Conservation (phyloP, 2,888 invertebrate genomes). For the Ferrisia virgata region DNA sequence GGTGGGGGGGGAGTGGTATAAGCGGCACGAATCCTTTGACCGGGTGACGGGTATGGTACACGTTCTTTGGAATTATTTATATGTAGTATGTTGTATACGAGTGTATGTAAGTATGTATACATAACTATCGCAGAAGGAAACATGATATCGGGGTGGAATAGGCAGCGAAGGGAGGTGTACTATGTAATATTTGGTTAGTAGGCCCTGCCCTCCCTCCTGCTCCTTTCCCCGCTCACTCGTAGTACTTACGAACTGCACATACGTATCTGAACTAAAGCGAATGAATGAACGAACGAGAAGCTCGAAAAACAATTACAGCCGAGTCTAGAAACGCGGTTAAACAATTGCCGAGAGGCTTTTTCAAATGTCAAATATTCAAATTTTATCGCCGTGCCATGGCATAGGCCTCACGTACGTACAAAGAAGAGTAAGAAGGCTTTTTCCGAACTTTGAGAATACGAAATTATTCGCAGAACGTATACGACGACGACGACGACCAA, state of each 20-base stretch:
- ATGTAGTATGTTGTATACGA: too few species aligned
- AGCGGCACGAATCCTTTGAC: constrained; percentile 30
- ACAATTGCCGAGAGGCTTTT: constrained; percentile 9
- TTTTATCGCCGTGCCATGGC: not conserved
- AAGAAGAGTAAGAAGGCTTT: not conserved
- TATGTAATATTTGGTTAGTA: not conserved
- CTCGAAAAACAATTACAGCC: not conserved
- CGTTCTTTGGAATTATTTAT: not conserved
- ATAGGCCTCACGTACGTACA: too few species aligned
- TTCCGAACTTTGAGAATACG: not conserved
- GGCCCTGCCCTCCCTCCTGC: too few species aligned
- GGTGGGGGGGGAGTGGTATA: not conserved
- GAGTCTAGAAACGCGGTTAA: not conserved
- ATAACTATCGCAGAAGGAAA: too few species aligned
- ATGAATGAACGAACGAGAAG: not conserved
- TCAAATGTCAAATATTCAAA: constrained; percentile 8
- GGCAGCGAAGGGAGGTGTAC: not conserved
- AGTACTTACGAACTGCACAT: too few species aligned
- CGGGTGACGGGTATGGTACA: not conserved
- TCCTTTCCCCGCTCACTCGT: too few species aligned
- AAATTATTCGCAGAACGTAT: not conserved
- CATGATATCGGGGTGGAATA: not conserved
- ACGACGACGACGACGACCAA: not conserved
- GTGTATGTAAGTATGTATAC: too few species aligned
- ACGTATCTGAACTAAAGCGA: too few species aligned